phyloP scores from a whole-genome alignment of 2,113 vertebrate species.

The Piliocolobus tephrosceles region DNA sequence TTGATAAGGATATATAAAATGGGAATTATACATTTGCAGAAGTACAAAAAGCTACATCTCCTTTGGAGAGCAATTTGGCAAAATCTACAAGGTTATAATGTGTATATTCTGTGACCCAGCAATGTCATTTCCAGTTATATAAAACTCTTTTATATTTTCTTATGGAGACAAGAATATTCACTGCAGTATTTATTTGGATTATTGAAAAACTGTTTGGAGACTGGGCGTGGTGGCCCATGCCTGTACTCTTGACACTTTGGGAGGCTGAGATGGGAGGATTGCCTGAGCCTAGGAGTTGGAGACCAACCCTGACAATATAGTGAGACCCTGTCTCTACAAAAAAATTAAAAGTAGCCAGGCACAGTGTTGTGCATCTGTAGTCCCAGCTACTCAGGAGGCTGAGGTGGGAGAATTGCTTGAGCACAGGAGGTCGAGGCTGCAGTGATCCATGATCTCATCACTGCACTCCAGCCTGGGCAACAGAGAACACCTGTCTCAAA shows the following conservation, averaged over 20 bases:
- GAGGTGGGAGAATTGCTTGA: not conserved
- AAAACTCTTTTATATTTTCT: slow-evolving; percentile 24
- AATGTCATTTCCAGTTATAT: not conserved
- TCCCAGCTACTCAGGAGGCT: not conserved
- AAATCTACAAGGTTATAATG: not conserved
- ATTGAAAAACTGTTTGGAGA: not conserved
- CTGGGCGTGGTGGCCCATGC: not conserved
- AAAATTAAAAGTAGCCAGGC: too few species aligned
- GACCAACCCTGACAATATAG: not conserved
- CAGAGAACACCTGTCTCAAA: too few species aligned
- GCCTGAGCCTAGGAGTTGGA: not conserved
- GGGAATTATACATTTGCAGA: not conserved
- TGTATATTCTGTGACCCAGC: not conserved
- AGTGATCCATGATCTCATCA: not conserved
- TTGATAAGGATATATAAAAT: not conserved
- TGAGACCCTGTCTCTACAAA: not conserved
- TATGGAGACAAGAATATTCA: slow-evolving; percentile 9
- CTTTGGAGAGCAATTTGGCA: slow-evolving; percentile 50
- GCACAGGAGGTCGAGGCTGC: not conserved
- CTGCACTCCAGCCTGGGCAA: not conserved
- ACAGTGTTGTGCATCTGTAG: not conserved
- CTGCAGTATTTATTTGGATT: slow-evolving; percentile 18
- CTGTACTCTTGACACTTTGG: not conserved
- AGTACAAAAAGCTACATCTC: not conserved
- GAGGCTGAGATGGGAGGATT: not conserved